Base-by-base conservation (phyloP, 2,113 vertebrate genomes). In the Rhabdornis inornatus region DNA sequence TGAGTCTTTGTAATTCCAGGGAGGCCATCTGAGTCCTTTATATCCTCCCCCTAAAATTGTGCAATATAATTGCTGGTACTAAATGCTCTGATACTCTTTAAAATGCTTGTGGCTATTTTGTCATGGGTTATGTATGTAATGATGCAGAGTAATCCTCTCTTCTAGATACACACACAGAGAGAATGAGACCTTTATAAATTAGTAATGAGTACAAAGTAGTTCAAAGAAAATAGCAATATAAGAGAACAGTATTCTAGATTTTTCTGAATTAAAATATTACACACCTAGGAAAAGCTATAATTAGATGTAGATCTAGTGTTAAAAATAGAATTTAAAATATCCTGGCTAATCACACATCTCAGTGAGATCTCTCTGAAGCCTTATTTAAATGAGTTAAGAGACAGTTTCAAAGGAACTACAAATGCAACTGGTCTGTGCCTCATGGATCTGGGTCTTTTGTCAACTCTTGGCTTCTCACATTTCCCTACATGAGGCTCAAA, bases 141-240 rank as follows among this genome's bases (percentile, higher is more conserved):
- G 76, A 66, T n/a, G 44, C 39, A 93, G 55, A 85, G 17, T 91
- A 95, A 91, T 92, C 50, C 33, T 80, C 33, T 85, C 94, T 80
- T 83, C 66, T 70, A 86, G 52, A 66, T 63, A 59, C 13, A 52
- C 10, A 16, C 20, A 81, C 2, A 2, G 42, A 75, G 68, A 90
- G 28, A 83, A 80, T n/a, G 13, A 85, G 16, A 57, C 12, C 27
- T 61, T 90, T 63, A 66, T 37, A 83, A 65, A 71, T 52, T 33
- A 64, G 11, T 40, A 80, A 89, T 50, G 15, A 92, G 60, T 61
- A 49, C 28, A 69, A 78, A 60, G 13, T 18, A 24, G 14, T 44
- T 44, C 30, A 79, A 84, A 79, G 27, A 84, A 59, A 89, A 91
- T 6, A 71, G 3, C 19, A 68, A 40, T 82, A 82, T 30, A 50